Evolutionary conservation across 2,888 invertebrate genomes (phyloP), one percentile per base, ranked within the genome.

Genomic region (Spodoptera exigua): DNA sequence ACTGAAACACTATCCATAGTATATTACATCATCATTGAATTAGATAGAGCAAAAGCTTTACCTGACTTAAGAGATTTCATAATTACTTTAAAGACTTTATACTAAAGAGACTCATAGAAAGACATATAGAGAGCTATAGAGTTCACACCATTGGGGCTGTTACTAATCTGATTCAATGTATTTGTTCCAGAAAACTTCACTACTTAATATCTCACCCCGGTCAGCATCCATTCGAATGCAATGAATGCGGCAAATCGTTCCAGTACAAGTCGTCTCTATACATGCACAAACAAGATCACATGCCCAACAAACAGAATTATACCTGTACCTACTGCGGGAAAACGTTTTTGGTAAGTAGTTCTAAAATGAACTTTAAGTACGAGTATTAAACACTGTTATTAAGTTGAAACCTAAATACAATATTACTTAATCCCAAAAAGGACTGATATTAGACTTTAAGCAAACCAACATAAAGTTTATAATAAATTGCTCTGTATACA

Each of bases 241-340:
- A 80, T 0, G 90, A 91, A 55, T 95, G 95, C 65, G 94, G 94
- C 44, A 95, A 95, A 68, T 95, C 95, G 0, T 95, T 95, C 85
- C 94, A 92, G 61, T 95, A 95, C 84, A 95, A 95, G 75, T 95
- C 95, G 0, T 95, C 95, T 0, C 84, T 95, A 14, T 95, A 95
- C 79, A 92, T 95, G 81, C 95, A 95, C 82, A 89, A 90, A 49
- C 91, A 93, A 54, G 93, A 94, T 17, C 95, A 95, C 62, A 80
- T 85, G 67, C 89, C 89, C 0, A 88, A 91, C 70, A 91, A 90
- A 44, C 87, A 92, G 74, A 86, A 74, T 37, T 93, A 79, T 74
- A 91, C 91, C 0, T 95, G 95, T 70, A 83, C 76, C 3, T 94
- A 93, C 65, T 95, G 95, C 68, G 88, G 88, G 21, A 95, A 95